Base-by-base conservation (phyloP, 2,113 vertebrate genomes). In the Catharus minimus region DNA sequence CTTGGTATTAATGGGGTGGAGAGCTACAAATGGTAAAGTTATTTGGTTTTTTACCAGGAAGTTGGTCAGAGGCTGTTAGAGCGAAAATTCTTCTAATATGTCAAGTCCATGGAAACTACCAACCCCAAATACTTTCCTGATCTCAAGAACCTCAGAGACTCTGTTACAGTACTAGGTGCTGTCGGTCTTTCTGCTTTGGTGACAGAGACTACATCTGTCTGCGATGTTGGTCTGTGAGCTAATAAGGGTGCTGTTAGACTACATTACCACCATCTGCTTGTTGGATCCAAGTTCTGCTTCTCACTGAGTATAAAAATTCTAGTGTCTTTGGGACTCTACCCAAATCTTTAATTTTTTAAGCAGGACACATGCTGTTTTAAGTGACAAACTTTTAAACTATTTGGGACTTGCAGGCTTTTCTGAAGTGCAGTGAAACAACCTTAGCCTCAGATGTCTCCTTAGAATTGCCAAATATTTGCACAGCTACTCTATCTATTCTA, bases 141-240 rank as follows among this genome's bases (percentile, higher is more conserved):
- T 62, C 14, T 30, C 11, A 50, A 85, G 36, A 61, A 50, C 15
- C 30, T 32, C 27, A n/a, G 23, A 65, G 73, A 5, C 3, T 85
- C 10, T 2, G 0, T 36, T 58, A 13, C 4, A 28, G 4, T 17
- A 3, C 26, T 30, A 73, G 17, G 30, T 49, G 17, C 2, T 43
- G 12, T 33, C 0, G 0, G 14, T 62, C 9, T 64, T 38, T 38
- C 36, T 60, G 5, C 41, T 65, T 55, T 41, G 33, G 13, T 7
- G 15, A 66, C 57, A 83, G 32, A n/a, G 36, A 44, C 11, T 46
- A 16, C 16, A 5, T 50, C 43, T 60, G 19, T 24, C 47, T 50
- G 36, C n/a, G 30, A 9, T 75, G 17, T 4, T 30, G 27, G 7
- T 33, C 21, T 56, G 33, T 46, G 67, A 77, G 14, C 8, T 72